phyloP scores from a whole-genome alignment of 2,888 invertebrate genomes.

The Aproaerema taeniolella region DNA sequence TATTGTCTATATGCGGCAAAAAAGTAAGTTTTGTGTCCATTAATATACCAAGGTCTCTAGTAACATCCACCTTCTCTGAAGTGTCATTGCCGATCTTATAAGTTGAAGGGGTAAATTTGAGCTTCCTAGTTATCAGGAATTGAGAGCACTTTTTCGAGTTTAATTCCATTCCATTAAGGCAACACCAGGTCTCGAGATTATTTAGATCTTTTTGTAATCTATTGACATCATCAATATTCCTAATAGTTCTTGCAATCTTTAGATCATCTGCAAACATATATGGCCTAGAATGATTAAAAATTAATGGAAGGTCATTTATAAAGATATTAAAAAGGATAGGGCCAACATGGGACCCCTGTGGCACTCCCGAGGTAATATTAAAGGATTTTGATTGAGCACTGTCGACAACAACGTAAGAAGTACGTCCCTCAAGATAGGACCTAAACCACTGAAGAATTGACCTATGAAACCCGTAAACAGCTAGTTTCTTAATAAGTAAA shows the following conservation, averaged over 20 bases:
- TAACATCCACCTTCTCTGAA: too few relatives aligned
- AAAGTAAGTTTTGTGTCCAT: too few relatives aligned
- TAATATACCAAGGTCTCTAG: too few relatives aligned
- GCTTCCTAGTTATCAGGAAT: too few relatives aligned
- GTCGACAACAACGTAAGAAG: slow-evolving; percentile 13
- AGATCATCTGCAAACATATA: background rate
- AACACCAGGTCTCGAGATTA: background rate
- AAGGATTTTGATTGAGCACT: slow-evolving; percentile 7
- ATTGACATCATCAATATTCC: background rate
- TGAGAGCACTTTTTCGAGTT: background rate
- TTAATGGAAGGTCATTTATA: slow-evolving; percentile 9
- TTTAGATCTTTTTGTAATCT: background rate
- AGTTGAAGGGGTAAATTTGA: too few relatives aligned
- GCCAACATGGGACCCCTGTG: slow-evolving; percentile 20
- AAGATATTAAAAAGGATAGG: slow-evolving; percentile 17
- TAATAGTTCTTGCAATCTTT: background rate
- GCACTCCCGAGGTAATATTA: slow-evolving; percentile 12
- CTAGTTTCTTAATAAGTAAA: slow-evolving; percentile 4
- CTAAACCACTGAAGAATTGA: slow-evolving; percentile 11
- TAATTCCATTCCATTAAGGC: background rate
- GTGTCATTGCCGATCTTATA: too few relatives aligned
- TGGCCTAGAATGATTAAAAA: background rate
- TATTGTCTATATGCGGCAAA: too few relatives aligned
- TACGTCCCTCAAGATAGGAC: slow-evolving; percentile 11
- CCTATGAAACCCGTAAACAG: slow-evolving; percentile 7